Evolutionary conservation across 2,797 vertebrate genomes (phyloP), one percentile per base, ranked within the genome.

Genomic region (Bradypodion pumilum): DNA sequence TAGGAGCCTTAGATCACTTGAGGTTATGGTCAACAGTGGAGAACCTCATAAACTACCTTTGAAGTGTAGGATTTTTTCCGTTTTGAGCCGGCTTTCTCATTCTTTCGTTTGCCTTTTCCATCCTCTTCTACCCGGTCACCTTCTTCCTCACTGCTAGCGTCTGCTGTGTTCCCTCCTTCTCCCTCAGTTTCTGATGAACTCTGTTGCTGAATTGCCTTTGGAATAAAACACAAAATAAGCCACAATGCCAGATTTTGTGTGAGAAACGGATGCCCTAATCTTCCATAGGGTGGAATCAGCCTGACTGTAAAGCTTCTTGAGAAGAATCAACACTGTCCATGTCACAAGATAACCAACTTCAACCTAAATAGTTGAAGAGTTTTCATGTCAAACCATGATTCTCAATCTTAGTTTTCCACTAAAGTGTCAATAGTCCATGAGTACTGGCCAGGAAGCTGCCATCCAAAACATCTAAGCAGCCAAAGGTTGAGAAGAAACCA

Each of bases 111-210:
- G 83, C 96, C 96, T 92, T 98, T 97, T 88, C 97, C 95, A 78
- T 97, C 97, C 87, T 98, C 98, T 89, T 97, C 97, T 69, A 97
- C 96, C 80, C 96, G 95, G 82, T 98, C 97, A 0, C 97, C 97
- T 91, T 98, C 98, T 74, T 98, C 98, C 89, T 98, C 98, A 6
- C 98, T 99, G 96, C 98, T 99, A 81, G 97, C 98, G 42, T 98
- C 98, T 16, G 97, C 98, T 0, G 97, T 92, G 82, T 98, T 97
- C 37, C 97, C 97, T 5, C 97, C 98, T 90, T 98, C 98, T 10
- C 96, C 97, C 89, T 98, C 98, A 1, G 97, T 98, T 95, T 99
- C 98, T 37, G 97, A 97, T n/a, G 97, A 99, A 89, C 97, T 97
- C 95, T 98, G 98, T 77, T 98, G 98, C 93, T 99, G 97, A 89